Evolutionary conservation across 2,888 invertebrate species (phyloP), one percentile per base, ranked within the genome.

Genomic region (Pachycephus smyrnensis): DNA sequence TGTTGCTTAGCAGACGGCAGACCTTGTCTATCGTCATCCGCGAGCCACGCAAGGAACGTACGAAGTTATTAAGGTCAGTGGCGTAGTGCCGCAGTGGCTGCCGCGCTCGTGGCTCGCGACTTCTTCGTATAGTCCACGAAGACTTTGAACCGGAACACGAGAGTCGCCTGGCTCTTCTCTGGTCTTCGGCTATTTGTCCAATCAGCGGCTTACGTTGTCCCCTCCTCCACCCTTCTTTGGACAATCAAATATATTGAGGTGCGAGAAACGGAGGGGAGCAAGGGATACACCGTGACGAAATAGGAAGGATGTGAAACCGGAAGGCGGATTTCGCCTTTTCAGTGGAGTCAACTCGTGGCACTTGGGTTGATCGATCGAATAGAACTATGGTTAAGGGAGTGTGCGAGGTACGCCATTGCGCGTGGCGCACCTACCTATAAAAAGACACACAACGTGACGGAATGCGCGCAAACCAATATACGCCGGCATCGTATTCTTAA

Each of bases 41-140:
- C 84, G 82, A 85, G 85, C 85, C 86, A 86, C 85, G 87, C 88
- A 81, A 87, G 78, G 84, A 87, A 84, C 86, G 87, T 83, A 85
- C 81, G 81, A 83, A 86, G 87, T 89, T 89, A 90, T 89, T 89
- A 89, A 89, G 88, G 88, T 88, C 88, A 87, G 86, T 87, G 87
- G 85, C 86, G 85, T 87, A 84, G 82, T 79, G 33, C 4, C 35
- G 84, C 80, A 76, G 73, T 68, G 55, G n/a, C 31, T 11, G 73
- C 71, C 75, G 75, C 80, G 77, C 76, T n/a, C 76, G 77, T 76
- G 73, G 78, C 78, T 12, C 4, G 37, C 37, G 37, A 40, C 40
- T 40, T 15, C 0, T 40, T 40, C 15, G 12, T 40, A 15, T 12
- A 15, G 15, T 40, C 15, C 15, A 1, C 15, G 15, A 15, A 40